A percentile compares a stretch with the other conserved stretches of the same genome.
Conservation (phyloP, 2,113 vertebrate species). For the Australoheros scitulus region DNA sequence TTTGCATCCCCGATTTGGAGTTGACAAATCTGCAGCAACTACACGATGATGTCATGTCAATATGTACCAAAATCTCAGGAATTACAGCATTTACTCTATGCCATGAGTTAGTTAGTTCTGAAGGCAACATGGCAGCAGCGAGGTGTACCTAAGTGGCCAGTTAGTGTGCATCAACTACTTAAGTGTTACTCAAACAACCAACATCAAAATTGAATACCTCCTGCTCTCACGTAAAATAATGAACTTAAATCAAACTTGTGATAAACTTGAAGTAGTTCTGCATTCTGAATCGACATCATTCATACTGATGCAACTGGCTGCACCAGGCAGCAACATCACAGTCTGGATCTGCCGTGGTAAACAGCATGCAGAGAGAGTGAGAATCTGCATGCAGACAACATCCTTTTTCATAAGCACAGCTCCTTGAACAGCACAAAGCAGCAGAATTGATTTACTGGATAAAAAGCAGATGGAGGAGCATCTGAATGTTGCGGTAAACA, state of each 20-base stretch:
- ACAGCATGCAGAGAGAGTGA: not conserved
- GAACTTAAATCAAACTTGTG: not conserved
- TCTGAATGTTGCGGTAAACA: conserved; percentile 56
- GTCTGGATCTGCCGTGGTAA: not conserved
- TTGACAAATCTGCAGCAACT: not conserved
- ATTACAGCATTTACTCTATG: not conserved
- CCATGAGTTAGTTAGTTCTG: not conserved
- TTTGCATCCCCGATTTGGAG: not conserved
- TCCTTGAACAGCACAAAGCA: conserved; percentile 53
- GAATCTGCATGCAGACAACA: conserved; percentile 53
- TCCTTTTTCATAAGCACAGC: conserved; percentile 40
- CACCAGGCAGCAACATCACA: conserved; percentile 4
- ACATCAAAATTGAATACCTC: not conserved
- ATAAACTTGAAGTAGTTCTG: not conserved
- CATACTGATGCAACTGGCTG: conserved; percentile 1
- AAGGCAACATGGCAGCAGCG: not conserved
- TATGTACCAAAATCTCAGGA: not conserved
- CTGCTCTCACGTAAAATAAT: not conserved
- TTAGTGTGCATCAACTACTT: not conserved
- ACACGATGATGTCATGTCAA: not conserved
- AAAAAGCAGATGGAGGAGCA: conserved; percentile 57
- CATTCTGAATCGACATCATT: not conserved
- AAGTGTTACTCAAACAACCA: not conserved
- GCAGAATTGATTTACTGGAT: conserved; percentile 62
- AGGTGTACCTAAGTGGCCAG: not conserved